Base-by-base conservation (phyloP, 23 tunicate species). In the Phallusia fumigata region DNA sequence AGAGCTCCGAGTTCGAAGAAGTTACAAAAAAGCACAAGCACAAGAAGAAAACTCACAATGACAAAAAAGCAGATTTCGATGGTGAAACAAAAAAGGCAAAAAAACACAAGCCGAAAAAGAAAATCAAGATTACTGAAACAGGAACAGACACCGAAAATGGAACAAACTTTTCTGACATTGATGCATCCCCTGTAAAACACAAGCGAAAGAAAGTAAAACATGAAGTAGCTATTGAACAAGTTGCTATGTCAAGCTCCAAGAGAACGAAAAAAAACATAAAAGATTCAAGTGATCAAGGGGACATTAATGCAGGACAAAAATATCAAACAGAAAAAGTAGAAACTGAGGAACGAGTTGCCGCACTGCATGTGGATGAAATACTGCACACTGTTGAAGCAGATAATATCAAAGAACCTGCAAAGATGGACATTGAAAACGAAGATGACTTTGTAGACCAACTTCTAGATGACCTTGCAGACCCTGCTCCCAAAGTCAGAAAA, bases 21-120 rank as follows among this genome's bases (percentile, higher is more conserved):
- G 40, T 32, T 32, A 11, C 44, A 28, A 83, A 83, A 36, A 84
- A 76, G 81, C 64, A 76, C 12, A 76, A 76, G 76, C 76, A 76
- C 36, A 84, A 84, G 36, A 84, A 84, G 53, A 40, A 40, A 76
- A 44, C 78, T 53, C 80, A 76, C 36, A 84, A 36, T 40, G 86
- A 76, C 1, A 35, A 50, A 18, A 80, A 52, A 30, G 65, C 28
- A 26, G 73, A 74, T 2, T 3, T 3, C 3, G 5, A 36, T 0
- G 77, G 44, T 16, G 79, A n/a, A 30, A 47, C 11, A 40, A 65
- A 30, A 2, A 35, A 32, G 6, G 19, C 32, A 13, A 76, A 53
- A 32, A 53, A 53, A 33, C 31, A 33, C 33, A 84, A 84, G 75
- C 36, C 13, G 28, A 30, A 74, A 44, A 31, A 58, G 73, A 30